phyloP scores from a whole-genome alignment of 2,113 vertebrate genomes.

The Dissostichus mawsoni region DNA sequence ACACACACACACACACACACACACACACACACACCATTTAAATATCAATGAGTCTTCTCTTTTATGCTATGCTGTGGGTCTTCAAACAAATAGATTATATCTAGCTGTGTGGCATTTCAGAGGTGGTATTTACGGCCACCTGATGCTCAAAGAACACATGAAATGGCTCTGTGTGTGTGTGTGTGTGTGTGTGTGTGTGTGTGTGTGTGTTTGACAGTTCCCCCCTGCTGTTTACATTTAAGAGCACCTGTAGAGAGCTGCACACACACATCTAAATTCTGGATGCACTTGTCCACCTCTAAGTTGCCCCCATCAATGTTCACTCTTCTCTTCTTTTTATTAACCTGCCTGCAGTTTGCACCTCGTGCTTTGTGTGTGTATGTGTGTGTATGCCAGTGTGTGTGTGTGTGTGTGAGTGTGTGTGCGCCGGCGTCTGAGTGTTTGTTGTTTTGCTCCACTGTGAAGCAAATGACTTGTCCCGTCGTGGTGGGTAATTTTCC shows the following conservation, averaged over 20 bases:
- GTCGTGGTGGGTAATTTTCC: slow-evolving; percentile 63
- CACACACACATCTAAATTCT: background rate
- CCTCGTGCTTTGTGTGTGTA: slow-evolving; percentile 10
- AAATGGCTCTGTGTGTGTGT: too few relatives aligned
- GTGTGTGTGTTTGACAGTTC: slow-evolving; percentile 16
- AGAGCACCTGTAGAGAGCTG: slow-evolving; percentile 40
- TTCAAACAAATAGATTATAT: slow-evolving; percentile 69
- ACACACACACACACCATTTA: slow-evolving; percentile 20
- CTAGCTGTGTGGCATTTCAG: slow-evolving; percentile 65
- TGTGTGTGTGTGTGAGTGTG: too few relatives aligned
- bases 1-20: slow-evolving; percentile 10
- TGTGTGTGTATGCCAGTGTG: too few relatives aligned
- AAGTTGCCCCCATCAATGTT: slow-evolving; percentile 19
- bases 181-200: background rate
- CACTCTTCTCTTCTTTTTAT: slow-evolving; percentile 21
- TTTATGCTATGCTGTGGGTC: slow-evolving; percentile 29
- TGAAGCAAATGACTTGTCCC: slow-evolving; percentile 57
- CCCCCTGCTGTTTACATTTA: slow-evolving; percentile 33
- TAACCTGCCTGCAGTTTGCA: slow-evolving; percentile 15
- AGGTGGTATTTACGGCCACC: slow-evolving; percentile 67
- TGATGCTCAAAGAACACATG: slow-evolving; percentile 58
- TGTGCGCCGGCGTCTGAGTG: background rate
- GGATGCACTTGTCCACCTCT: slow-evolving; percentile 13
- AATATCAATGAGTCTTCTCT: slow-evolving; percentile 62
- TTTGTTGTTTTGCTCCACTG: slow-evolving; percentile 49